Percentiles rank a stretch among this genome's conserved stretches.
These are phyloP conservation scores for Drosophila persimilis DNA, from an alignment of 1,140 invertebrate species.

Conservation along the genomic window DNA sequence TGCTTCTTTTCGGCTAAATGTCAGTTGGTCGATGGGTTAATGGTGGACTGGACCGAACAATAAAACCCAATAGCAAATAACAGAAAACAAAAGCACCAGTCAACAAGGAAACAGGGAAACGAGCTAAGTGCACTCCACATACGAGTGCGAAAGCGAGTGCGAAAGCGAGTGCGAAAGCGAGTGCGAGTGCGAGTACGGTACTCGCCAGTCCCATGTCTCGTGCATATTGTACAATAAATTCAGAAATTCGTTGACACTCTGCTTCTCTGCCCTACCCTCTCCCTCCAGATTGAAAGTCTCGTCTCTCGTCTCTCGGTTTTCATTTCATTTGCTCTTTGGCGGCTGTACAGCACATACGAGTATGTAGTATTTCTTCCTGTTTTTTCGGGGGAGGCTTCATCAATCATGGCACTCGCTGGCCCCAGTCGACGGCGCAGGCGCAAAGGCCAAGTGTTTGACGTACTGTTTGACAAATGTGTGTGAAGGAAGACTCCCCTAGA, in stretches of 20 bases:
- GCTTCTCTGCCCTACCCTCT: constrained; percentile 8
- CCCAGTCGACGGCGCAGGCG: constrained; percentile 51
- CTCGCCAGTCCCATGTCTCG: too few species aligned
- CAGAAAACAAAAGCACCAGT: constrained; percentile 16
- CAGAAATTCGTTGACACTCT: constrained; percentile 22
- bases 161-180: too few species aligned
- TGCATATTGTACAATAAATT: constrained; percentile 1
- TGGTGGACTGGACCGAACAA: constrained; percentile 18
- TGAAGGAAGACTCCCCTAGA: too few species aligned
- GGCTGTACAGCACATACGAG: too few species aligned
- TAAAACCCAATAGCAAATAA: neutral
- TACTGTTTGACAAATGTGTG: constrained; percentile 28
- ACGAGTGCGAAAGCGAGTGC: neutral
- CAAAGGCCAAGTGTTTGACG: constrained; percentile 46
- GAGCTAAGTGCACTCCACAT: constrained; percentile 19
- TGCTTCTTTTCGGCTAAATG: constrained; percentile 4
- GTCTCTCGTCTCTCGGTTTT: constrained; percentile 42
- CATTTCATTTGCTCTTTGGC: constrained; percentile 5
- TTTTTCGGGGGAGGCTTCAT: constrained; percentile 29
- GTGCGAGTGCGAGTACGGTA: too few species aligned
- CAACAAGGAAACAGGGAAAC: constrained; percentile 23
- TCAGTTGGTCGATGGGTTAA: constrained; percentile 41
- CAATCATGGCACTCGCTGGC: constrained; percentile 46
- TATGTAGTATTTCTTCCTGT: neutral
- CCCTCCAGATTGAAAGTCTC: constrained; percentile 22